Evolutionary conservation across 2,888 invertebrate species (phyloP), one percentile per base, ranked within the genome.

Genomic region (Teleogryllus oceanicus): DNA sequence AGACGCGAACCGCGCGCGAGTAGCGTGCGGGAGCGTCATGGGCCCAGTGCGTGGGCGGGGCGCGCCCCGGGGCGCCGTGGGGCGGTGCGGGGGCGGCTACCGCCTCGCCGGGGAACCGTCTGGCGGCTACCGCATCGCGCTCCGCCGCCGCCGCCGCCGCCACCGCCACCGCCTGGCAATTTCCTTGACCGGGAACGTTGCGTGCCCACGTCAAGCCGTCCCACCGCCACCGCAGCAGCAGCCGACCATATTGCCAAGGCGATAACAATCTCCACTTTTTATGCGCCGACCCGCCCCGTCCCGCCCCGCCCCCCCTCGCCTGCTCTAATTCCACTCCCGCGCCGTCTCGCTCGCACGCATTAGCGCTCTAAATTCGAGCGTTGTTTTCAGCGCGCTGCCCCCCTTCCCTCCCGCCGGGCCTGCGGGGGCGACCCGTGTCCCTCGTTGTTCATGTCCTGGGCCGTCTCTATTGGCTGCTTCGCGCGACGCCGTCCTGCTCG

Each of bases 211-310:
- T 62, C 62, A 62, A 62, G 62, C 62, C 62, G 62, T 62, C 13
- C 62, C 13, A n/a, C 62, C 62, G n/a, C 62, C 62, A 62, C 62
- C 62, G 16, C 62, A 5, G n/a, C 62, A 16, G 62, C 62, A 62
- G 62, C 62, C 62, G 62, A 62, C 62, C 62, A 12, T 62, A 62
- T 62, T 62, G 62, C 62, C 62, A 62, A 62, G 62, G n/a, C 62
- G 62, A 62, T 62, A 62, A 62, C 62, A 16, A 62, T 62, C 62
- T 62, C 62, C n/a, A 62, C 62, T 62, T 62, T 62, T 62, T 62
- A 62, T 62, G 62, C 62, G n/a, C 16, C 62, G 16, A 3, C 62
- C 18, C 62, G 16, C 18, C 62, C n/a, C 62, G 18, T 5, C 62
- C 5, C n/a, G 13, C 62, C n/a, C 62, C 62, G 24, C 62, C 5